A percentile compares a stretch with the other conserved stretches of the same genome.
phyloP scores from a whole-genome alignment of 2,797 vertebrate species.

The Dicrostonyx torquatus region DNA sequence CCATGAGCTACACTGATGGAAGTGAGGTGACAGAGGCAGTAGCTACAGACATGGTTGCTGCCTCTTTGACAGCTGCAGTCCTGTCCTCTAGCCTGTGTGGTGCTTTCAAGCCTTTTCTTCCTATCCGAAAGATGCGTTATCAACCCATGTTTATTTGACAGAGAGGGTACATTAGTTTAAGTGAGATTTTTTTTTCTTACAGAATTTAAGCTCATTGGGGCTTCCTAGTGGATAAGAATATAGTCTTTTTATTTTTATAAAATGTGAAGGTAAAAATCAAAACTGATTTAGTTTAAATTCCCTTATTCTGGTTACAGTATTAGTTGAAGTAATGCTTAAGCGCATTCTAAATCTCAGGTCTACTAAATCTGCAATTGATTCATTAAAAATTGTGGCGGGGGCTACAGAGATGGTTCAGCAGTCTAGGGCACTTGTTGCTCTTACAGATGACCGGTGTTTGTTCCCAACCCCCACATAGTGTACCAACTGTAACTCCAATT shows the following conservation, averaged over 20 bases:
- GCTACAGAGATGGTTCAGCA: background rate
- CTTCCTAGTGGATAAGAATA: slow-evolving; percentile 14
- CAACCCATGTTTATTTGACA: background rate
- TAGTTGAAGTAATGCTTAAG: background rate
- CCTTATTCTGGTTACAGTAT: background rate
- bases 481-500: background rate
- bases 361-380: slow-evolving; percentile 36
- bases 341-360: background rate
- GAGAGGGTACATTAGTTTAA: background rate
- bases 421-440: no score
- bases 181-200: background rate
- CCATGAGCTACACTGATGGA: background rate
- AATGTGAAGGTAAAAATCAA: background rate
- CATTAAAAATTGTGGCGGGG: background rate
- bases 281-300: background rate
- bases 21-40: background rate
- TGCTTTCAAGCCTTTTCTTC: background rate
- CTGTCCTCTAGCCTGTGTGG: background rate
- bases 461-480: background rate
- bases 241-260: slow-evolving; percentile 14
- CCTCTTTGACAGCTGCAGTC: background rate
- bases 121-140: background rate
- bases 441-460: background rate
- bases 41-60: background rate
- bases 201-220: background rate